phyloP scores from a whole-genome alignment of 2,888 invertebrate genomes.

The Rhaphigaster nebulosa region DNA sequence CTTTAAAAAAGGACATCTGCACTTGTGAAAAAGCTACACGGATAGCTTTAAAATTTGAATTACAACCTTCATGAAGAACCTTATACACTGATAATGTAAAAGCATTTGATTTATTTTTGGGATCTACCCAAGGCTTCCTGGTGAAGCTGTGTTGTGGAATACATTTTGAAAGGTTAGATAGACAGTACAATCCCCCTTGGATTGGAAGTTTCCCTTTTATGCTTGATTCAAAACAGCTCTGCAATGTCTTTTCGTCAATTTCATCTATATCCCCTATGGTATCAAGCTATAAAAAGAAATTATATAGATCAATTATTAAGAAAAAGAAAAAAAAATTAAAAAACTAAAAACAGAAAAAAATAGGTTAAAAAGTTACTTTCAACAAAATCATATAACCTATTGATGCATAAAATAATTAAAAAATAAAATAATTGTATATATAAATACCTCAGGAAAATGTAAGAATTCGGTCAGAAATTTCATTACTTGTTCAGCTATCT shows the following conservation, averaged over 20 bases:
- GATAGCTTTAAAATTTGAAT: constrained; percentile 50
- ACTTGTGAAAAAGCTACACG: constrained; percentile 56
- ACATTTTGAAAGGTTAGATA: constrained; percentile 58
- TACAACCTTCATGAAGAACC: constrained; percentile 61
- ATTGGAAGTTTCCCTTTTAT: constrained; percentile 57
- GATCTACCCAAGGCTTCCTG: constrained; percentile 58
- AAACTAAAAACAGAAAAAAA: no score
- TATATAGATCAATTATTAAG: neutral
- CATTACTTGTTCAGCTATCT: constrained; percentile 57
- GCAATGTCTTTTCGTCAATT: constrained; percentile 25
- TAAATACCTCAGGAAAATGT: constrained; percentile 60
- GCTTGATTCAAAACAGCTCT: constrained; percentile 22
- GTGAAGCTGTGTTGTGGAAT: constrained; percentile 27
- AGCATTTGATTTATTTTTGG: constrained; percentile 52
- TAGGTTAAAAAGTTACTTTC: neutral
- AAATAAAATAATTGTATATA: no score
- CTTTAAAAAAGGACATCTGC: constrained; percentile 52
- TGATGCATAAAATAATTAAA: neutral
- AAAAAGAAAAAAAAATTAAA: neutral
- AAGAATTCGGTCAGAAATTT: constrained; percentile 60
- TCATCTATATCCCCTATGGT: constrained; percentile 35
- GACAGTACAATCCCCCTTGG: constrained; percentile 59
- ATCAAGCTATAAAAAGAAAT: constrained; percentile 54
- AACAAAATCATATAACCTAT: neutral
- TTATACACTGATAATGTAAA: constrained; percentile 61